Evolutionary conservation across 1,140 invertebrate species (phyloP).

Genomic region (Brachystomella parvula): DNA sequence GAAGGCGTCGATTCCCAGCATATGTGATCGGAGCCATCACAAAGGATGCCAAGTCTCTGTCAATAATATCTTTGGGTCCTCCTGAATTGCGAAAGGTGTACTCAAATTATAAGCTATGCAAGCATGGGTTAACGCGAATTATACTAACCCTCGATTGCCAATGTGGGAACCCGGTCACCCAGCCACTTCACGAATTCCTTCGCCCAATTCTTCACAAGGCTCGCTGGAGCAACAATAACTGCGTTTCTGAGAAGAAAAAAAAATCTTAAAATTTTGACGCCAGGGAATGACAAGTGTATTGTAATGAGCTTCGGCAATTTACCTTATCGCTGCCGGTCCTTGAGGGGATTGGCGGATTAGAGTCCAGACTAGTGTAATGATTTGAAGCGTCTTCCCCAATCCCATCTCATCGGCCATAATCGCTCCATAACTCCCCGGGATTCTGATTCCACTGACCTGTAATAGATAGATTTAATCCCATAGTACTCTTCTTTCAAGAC

Average conservation of each 20-base stretch:
- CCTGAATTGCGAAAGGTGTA: too few species aligned
- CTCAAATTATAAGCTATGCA: too few species aligned
- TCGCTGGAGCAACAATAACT: conserved; percentile 93
- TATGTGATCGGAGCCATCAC: conserved; percentile 47
- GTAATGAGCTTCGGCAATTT: too few species aligned
- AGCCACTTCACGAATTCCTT: conserved; percentile 99
- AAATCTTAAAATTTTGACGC: conserved; percentile 63
- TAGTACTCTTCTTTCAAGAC: too few species aligned
- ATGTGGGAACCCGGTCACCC: conserved; percentile 64
- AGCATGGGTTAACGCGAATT: not conserved
- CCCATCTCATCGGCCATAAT: conserved; percentile 99
- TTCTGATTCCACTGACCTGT: conserved; percentile 71
- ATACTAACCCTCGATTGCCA: conserved; percentile 70
- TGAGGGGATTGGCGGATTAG: conserved; percentile 71
- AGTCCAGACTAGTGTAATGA: conserved; percentile 94
- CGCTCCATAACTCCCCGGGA: conserved; percentile 80
- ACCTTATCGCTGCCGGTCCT: conserved; percentile 45
- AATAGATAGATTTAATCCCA: too few species aligned
- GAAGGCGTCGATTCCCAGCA: conserved; percentile 54
- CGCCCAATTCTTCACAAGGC: conserved; percentile 97
- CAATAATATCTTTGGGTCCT: conserved; percentile 80
- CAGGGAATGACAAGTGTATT: conserved; percentile 75
- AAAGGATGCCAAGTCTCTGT: conserved; percentile 69
- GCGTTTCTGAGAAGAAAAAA: conserved; percentile 53
- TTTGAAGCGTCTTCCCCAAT: conserved; percentile 93